These are phyloP conservation scores for Styela plicata DNA, from an alignment of 23 tunicate genomes.

Conservation along the genomic window DNA sequence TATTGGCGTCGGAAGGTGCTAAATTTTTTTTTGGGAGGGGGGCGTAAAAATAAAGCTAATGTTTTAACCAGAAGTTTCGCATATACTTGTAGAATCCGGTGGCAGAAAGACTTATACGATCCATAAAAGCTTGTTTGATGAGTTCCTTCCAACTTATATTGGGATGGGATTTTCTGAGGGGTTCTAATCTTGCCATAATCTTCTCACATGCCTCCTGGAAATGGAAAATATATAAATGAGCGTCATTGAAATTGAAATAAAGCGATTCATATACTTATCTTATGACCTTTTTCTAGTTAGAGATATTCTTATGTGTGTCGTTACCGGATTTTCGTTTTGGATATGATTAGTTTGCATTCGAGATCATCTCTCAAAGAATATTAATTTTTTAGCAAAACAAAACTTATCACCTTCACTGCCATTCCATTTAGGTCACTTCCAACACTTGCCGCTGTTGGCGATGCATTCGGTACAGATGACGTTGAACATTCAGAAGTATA, in stretches of 20 bases:
- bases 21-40: no score
- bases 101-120: slow-evolving; percentile 73
- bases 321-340: no score
- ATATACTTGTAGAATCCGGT: slow-evolving; percentile 65
- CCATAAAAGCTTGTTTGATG: slow-evolving; percentile 49
- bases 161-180: slow-evolving; percentile 43
- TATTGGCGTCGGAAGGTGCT: no score
- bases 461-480: slow-evolving; percentile 75
- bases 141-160: slow-evolving; percentile 46
- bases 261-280: no score
- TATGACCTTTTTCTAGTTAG: no score
- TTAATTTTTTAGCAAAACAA: no score
- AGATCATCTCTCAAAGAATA: no score
- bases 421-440: slow-evolving; percentile 79
- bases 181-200: slow-evolving; percentile 45
- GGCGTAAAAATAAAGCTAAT: no score
- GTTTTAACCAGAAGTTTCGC: neutral
- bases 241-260: no score
- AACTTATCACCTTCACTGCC: slow-evolving; percentile 77
- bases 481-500: slow-evolving; percentile 75
- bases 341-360: no score
- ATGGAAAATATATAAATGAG: neutral
- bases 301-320: no score
- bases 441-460: slow-evolving; percentile 75
- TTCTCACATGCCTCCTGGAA: slow-evolving; percentile 65